Evolutionary conservation across 2,888 invertebrate species (phyloP).

Genomic region (Aplocera efformata): DNA sequence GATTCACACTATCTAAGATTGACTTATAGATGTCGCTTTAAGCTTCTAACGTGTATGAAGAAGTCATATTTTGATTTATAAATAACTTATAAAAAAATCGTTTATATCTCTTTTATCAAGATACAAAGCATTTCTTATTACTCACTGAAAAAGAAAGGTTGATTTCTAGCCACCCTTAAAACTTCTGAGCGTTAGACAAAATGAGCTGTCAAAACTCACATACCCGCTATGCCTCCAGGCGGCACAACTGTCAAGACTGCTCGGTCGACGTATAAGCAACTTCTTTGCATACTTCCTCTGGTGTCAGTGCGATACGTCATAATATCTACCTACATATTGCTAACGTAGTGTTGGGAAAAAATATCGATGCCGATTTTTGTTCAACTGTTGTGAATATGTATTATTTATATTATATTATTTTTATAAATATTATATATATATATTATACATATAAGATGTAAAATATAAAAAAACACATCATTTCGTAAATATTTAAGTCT

Average conservation of each 20-base stretch:
- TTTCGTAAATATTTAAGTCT: too few relatives aligned
- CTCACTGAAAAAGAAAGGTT: slow-evolving; percentile 13
- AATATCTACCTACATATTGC: slow-evolving; percentile 75
- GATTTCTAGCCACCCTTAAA: slow-evolving; percentile 17
- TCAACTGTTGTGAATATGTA: too few relatives aligned
- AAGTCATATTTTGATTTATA: too few relatives aligned
- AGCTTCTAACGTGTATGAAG: too few relatives aligned
- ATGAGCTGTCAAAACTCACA: slow-evolving; percentile 46
- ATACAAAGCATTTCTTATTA: slow-evolving; percentile 6
- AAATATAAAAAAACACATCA: too few relatives aligned
- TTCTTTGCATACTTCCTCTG: slow-evolving; percentile 79
- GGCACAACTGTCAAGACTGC: slow-evolving; percentile 60
- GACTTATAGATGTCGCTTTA: too few relatives aligned
- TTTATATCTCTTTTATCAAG: slow-evolving; percentile 9
- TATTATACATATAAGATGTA: too few relatives aligned
- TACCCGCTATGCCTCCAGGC: slow-evolving; percentile 39
- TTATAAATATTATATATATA: too few relatives aligned
- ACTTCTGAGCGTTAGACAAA: slow-evolving; percentile 25
- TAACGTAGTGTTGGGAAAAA: slow-evolving; percentile 47
- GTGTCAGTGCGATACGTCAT: slow-evolving; percentile 78
- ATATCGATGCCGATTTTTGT: too few relatives aligned
- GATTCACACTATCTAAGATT: too few relatives aligned
- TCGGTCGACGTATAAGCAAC: slow-evolving; percentile 54
- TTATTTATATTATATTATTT: too few relatives aligned
- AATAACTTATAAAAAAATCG: not conserved